A percentile compares a stretch with the other conserved stretches of the same genome.
phyloP scores from a whole-genome alignment of 2,113 vertebrate genomes.

The Psittacara wagleri region DNA sequence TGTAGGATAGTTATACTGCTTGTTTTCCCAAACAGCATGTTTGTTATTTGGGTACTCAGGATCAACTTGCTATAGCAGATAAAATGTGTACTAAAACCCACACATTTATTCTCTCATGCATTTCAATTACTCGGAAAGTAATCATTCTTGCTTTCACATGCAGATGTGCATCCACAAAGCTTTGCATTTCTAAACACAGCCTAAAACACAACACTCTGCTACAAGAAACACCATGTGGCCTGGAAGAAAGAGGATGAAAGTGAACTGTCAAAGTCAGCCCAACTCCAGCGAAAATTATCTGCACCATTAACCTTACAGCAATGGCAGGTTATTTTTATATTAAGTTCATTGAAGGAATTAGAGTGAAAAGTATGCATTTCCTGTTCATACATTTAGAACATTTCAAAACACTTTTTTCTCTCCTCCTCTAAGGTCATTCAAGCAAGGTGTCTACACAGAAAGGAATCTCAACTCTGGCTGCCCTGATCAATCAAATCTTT shows the following conservation, averaged over 20 bases:
- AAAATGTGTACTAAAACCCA: background rate
- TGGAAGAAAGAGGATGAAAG: background rate
- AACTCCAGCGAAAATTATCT: background rate
- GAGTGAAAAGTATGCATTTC: conserved; percentile 15
- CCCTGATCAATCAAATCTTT: conserved; percentile 26
- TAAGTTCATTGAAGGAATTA: conserved; percentile 17
- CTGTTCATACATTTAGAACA: background rate
- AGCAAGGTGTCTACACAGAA: background rate
- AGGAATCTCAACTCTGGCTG: background rate
- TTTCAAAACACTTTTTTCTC: background rate
- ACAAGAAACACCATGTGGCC: background rate
- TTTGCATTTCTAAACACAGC: background rate
- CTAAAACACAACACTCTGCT: background rate
- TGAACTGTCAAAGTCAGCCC: background rate
- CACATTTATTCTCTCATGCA: background rate
- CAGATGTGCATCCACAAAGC: background rate
- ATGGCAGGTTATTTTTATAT: background rate
- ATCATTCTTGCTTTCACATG: background rate
- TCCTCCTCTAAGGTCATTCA: background rate
- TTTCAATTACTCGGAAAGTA: background rate
- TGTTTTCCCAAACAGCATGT: background rate
- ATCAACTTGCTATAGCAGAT: background rate
- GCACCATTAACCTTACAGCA: background rate
- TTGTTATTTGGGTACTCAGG: background rate
- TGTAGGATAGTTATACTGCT: background rate